Evolutionary conservation across 2,797 vertebrate genomes (phyloP), one percentile per base, ranked within the genome.

Genomic region (Gephyroberyx darwinii): DNA sequence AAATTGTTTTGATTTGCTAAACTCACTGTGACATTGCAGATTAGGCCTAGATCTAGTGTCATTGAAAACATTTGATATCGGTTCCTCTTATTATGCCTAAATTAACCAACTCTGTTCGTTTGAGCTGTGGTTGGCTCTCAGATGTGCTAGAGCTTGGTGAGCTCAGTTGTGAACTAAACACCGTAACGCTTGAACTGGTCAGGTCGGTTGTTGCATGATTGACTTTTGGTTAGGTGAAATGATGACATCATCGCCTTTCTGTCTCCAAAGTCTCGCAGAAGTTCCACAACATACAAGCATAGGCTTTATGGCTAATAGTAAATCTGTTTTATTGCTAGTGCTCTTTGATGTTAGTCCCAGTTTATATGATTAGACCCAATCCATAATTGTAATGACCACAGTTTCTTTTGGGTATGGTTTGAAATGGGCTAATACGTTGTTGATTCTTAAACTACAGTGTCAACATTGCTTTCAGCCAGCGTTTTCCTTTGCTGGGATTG

Each of bases 391-490:
- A 48, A 10, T 43, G 41, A 54, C 37, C 37, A 53, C 8, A 31
- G 26, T 45, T 2, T 54, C 17, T 45, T 10, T 20, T n/a, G 3
- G 55, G 7, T 45, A 7, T 51, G 47, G 20, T 14, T 30, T 8
- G 39, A 30, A 26, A 50, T 4, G 16, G 2, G 6, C 20, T 56
- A 8, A 31, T 48, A 48, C 45, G 33, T 48, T 62, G 26, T 31
- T 47, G 22, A 17, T 30, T 30, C 22, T 22, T 16, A 14, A 45
- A 17, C 31, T 43, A 45, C 14, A 47, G 35, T 65, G 51, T 43
- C 51, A 43, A 57, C 53, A 33, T 57, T 67, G 65, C n/a, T 47
- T 56, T 55, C 39, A 48, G 6, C 30, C 65, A 47, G 10, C 12
- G 39, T 13, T 26, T 10, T 22, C 6, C 8, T 5, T 53, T 43